Conservation (phyloP, 2,888 invertebrate genomes). For the Pheosia gnoma region DNA sequence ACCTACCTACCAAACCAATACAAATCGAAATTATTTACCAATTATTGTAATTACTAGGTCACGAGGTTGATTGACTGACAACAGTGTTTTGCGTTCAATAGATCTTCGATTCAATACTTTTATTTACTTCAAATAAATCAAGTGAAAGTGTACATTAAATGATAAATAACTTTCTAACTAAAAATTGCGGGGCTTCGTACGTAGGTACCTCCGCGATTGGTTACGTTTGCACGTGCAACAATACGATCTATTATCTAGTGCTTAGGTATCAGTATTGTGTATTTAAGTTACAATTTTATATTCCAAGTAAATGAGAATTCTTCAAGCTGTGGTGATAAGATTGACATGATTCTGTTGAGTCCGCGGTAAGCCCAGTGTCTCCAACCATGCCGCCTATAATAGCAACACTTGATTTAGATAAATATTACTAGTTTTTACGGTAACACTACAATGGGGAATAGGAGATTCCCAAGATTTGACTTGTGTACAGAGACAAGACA, state of each 20-base stretch:
- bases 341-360: not conserved
- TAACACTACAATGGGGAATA: too few relatives aligned
- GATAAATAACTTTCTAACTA: constrained; percentile 44
- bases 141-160: constrained; percentile 46
- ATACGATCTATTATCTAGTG: not conserved
- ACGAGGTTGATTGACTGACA: constrained; percentile 35
- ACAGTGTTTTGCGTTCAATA: constrained; percentile 21
- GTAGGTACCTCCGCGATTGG: not conserved
- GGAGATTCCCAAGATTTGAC: too few relatives aligned
- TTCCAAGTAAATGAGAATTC: constrained; percentile 1
- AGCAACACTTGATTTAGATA: too few relatives aligned
- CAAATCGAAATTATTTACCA: constrained; percentile 21
- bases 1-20: constrained; percentile 5
- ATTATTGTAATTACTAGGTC: constrained; percentile 34
- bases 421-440: too few relatives aligned
- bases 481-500: too few relatives aligned
- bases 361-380: not conserved
- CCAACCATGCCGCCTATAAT: too few relatives aligned
- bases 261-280: not conserved
- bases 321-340: not conserved
- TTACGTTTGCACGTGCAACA: not conserved
- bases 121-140: constrained; percentile 22
- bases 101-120: constrained; percentile 19
- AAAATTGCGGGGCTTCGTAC: constrained; percentile 32
- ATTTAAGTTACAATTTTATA: not conserved